phyloP scores from a whole-genome alignment of 2,888 invertebrate genomes.

The Clepsis dumicolana region DNA sequence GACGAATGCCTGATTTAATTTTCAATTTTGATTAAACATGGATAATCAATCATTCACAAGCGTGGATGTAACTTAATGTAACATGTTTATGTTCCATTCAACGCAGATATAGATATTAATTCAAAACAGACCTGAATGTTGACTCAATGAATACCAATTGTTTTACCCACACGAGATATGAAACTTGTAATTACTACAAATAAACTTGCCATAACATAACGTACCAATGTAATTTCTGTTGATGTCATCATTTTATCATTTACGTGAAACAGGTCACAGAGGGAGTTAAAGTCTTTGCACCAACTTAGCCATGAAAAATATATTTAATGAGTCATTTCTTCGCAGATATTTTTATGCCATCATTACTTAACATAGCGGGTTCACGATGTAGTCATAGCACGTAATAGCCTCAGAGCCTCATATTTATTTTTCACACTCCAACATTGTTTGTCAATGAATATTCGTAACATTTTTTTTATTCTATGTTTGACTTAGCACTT shows the following conservation, averaged over 20 bases:
- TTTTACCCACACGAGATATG: constrained; percentile 36
- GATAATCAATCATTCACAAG: constrained; percentile 22
- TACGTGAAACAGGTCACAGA: constrained; percentile 2
- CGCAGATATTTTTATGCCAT: neutral
- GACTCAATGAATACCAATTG: constrained; percentile 41
- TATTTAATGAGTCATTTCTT: constrained; percentile 6
- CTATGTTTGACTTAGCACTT: neutral
- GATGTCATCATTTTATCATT: constrained; percentile 11
- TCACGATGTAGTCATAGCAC: constrained; percentile 10
- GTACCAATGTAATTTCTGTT: neutral
- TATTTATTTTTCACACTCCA: constrained; percentile 16
- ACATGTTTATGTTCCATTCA: constrained; percentile 40
- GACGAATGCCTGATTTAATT: constrained; percentile 8
- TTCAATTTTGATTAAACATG: constrained; percentile 18
- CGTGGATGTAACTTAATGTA: constrained; percentile 31
- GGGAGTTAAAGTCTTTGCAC: neutral
- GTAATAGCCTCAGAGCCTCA: neutral
- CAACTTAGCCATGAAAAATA: neutral
- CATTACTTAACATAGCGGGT: neutral
- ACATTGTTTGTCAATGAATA: neutral
- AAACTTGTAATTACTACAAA: constrained; percentile 25
- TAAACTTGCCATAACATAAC: constrained; percentile 5
- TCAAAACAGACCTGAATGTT: constrained; percentile 38
- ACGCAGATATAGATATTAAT: constrained; percentile 41
- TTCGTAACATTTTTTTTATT: neutral